Percentiles rank a stretch among this genome's conserved stretches.
phyloP scores from a whole-genome alignment of 2,888 invertebrate genomes.

The Dasypolia templi region DNA sequence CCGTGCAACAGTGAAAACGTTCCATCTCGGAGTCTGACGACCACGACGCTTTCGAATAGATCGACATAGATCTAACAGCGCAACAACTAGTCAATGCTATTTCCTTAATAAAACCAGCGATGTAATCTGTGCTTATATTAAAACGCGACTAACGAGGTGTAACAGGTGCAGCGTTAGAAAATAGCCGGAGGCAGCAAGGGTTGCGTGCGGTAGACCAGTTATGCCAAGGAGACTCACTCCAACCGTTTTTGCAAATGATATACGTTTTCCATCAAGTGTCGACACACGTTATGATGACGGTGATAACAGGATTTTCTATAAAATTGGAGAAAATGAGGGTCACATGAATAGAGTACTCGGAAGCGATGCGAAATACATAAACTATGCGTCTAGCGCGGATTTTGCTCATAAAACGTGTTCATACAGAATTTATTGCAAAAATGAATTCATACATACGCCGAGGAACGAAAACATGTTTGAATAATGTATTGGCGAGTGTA shows the following conservation, averaged over 20 bases:
- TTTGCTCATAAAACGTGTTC: slow-evolving; percentile 72
- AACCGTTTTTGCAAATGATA: slow-evolving; percentile 86
- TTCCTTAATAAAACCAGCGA: slow-evolving; percentile 71
- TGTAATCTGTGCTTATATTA: slow-evolving; percentile 72
- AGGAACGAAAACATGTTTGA: slow-evolving; percentile 79
- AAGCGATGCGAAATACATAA: slow-evolving; percentile 53
- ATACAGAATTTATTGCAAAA: slow-evolving; percentile 78
- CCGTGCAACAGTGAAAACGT: slow-evolving; percentile 84
- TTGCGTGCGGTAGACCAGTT: slow-evolving; percentile 88
- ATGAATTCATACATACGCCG: slow-evolving; percentile 77
- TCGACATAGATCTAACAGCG: slow-evolving; percentile 68
- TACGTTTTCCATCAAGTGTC: slow-evolving; percentile 84
- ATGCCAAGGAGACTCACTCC: slow-evolving; percentile 82
- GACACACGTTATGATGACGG: slow-evolving; percentile 69
- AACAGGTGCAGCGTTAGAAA: slow-evolving; percentile 85
- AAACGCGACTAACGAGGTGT: slow-evolving; percentile 71
- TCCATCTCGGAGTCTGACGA: slow-evolving; percentile 76
- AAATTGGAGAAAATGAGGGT: slow-evolving; percentile 49
- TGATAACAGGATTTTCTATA: slow-evolving; percentile 71
- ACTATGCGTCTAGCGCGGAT: slow-evolving; percentile 62
- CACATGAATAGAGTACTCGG: slow-evolving; percentile 45
- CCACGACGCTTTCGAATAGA: slow-evolving; percentile 69
- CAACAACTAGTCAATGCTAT: slow-evolving; percentile 53
- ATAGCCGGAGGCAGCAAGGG: slow-evolving; percentile 82
- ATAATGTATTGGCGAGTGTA: slow-evolving; percentile 78